phyloP scores from a whole-genome alignment of 1,140 invertebrate genomes.

The Solenopsis invicta region DNA sequence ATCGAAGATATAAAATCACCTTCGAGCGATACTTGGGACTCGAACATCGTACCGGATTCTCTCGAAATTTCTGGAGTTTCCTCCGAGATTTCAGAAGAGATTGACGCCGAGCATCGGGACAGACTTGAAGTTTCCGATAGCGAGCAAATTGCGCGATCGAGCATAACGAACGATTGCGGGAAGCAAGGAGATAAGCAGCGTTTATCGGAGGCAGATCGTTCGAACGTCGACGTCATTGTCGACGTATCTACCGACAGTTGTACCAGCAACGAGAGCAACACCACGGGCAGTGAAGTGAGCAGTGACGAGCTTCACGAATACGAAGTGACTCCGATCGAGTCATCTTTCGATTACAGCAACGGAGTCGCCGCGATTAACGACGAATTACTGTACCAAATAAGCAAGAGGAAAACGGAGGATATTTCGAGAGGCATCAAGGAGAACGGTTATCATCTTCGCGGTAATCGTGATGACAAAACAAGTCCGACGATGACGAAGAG shows the following conservation, averaged over 20 bases:
- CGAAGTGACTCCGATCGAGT: conserved; percentile 64
- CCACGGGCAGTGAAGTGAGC: conserved; percentile 80
- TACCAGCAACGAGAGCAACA: conserved; percentile 80
- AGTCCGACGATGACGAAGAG: conserved; percentile 36
- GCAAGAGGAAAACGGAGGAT: conserved; percentile 10
- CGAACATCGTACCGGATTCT: conserved; percentile 82
- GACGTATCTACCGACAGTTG: conserved; percentile 71
- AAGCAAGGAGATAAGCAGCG: conserved; percentile 44
- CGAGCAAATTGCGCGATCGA: not conserved
- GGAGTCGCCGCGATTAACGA: conserved; percentile 36
- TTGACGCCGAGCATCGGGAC: not conserved
- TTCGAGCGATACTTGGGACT: conserved; percentile 65
- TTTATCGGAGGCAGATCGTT: conserved; percentile 58
- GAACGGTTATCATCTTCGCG: not conserved
- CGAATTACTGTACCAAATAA: conserved; percentile 44
- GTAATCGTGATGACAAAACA: conserved; percentile 41
- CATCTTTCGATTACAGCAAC: not conserved
- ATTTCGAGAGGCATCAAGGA: conserved; percentile 8
- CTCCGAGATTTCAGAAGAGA: not conserved
- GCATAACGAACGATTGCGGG: conserved; percentile 25
- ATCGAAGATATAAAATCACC: not conserved
- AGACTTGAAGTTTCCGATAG: not conserved
- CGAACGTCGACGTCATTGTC: conserved; percentile 22
- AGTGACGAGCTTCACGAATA: conserved; percentile 84
- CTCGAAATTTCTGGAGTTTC: conserved; percentile 75